Percentiles rank a stretch among this genome's conserved stretches.
These are phyloP conservation scores for Monopis laevigella DNA, from an alignment of 2,888 invertebrate genomes.

Conservation along the genomic window DNA sequence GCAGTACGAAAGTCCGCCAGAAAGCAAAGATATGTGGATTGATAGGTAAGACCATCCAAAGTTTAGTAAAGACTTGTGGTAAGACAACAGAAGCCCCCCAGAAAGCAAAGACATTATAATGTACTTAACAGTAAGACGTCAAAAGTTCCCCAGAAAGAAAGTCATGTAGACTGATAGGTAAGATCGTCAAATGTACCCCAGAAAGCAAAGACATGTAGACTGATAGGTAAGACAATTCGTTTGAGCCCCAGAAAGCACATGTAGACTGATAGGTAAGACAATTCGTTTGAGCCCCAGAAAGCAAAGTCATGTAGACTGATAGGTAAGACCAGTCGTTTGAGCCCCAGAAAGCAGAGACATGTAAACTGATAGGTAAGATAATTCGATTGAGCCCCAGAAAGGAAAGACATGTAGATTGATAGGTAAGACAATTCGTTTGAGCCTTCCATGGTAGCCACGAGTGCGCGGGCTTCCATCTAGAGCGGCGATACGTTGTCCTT, in stretches of 20 bases:
- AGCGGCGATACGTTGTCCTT: constrained; percentile 58
- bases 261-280: not conserved
- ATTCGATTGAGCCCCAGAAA: not conserved
- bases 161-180: not conserved
- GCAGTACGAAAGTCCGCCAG: constrained; percentile 43
- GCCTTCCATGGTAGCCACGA: too few species aligned
- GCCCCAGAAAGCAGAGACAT: too few species aligned
- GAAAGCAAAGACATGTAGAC: not conserved
- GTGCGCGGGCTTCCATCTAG: too few species aligned
- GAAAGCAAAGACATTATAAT: too few species aligned
- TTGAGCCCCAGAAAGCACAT: not conserved
- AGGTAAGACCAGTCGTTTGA: too few species aligned
- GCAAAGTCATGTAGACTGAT: too few species aligned
- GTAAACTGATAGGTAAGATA: not conserved
- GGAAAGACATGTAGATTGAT: not conserved
- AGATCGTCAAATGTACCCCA: not conserved
- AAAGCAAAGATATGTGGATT: constrained; percentile 56
- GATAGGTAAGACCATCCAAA: constrained; percentile 44
- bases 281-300: too few species aligned
- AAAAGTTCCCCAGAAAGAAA: too few species aligned
- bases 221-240: not conserved
- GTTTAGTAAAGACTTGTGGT: too few species aligned
- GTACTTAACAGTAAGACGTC: too few species aligned
- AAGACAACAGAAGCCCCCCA: too few species aligned
- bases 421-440: not conserved